These are phyloP conservation scores for Caenorhabditis sp. DNA, from an alignment of 2,888 invertebrate genomes.

Conservation along the genomic window DNA sequence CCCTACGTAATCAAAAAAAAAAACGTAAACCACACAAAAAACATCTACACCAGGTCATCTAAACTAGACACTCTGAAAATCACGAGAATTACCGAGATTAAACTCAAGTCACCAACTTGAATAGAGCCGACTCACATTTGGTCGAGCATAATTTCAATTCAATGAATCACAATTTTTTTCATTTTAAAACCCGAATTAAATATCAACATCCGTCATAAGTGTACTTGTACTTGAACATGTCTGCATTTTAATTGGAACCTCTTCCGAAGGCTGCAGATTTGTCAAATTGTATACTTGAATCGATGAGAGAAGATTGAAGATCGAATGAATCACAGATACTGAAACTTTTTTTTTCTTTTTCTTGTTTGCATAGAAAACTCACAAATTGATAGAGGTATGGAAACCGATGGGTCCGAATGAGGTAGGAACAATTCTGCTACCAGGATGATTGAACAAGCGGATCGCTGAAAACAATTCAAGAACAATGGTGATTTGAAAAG, in stretches of 20 bases:
- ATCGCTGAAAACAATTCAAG: constrained; percentile 22
- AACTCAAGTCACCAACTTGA: too few relatives aligned
- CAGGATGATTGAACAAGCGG: constrained; percentile 19
- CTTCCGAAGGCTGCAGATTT: constrained; percentile 3
- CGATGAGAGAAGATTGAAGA: constrained; percentile 18
- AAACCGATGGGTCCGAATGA: constrained; percentile 32
- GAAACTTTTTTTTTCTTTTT: constrained; percentile 7
- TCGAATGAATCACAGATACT: constrained; percentile 24
- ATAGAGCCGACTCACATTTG: too few relatives aligned
- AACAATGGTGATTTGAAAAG: neutral
- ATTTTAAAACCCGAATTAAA: constrained; percentile 14
- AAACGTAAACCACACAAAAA: too few relatives aligned
- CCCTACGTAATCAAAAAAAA: too few relatives aligned
- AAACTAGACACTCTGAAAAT: too few relatives aligned
- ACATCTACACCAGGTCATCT: too few relatives aligned
- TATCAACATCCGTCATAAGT: constrained; percentile 33
- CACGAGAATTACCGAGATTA: too few relatives aligned
- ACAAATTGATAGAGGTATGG: constrained; percentile 29
- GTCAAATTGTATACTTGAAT: constrained; percentile 33
- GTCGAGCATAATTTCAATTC: constrained; percentile 9
- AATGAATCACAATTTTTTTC: neutral
- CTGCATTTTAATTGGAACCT: constrained; percentile 16
- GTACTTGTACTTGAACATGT: constrained; percentile 23
- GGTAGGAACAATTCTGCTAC: constrained; percentile 37
- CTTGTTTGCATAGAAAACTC: neutral